Evolutionary conservation across 2,888 invertebrate genomes (phyloP).

Genomic region (Crepidodera aurea): DNA sequence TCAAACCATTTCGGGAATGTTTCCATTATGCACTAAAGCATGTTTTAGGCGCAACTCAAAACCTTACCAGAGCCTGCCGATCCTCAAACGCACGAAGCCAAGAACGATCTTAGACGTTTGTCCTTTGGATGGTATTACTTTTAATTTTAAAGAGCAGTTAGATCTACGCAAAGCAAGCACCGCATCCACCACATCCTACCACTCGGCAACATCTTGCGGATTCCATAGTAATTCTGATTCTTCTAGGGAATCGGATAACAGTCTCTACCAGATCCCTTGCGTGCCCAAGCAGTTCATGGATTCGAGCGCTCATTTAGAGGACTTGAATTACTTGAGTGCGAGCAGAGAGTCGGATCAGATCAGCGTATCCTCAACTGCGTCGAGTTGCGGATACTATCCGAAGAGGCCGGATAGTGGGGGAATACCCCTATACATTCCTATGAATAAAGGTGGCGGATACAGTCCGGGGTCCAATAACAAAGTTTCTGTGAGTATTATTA

Average conservation of each 20-base stretch:
- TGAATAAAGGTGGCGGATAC: conserved; percentile 65
- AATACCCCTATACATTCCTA: conserved; percentile 66
- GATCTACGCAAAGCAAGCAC: conserved; percentile 48
- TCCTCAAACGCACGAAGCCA: conserved; percentile 50
- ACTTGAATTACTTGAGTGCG: conserved; percentile 62
- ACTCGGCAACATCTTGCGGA: conserved; percentile 56
- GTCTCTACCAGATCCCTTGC: conserved; percentile 66
- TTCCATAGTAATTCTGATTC: conserved; percentile 45
- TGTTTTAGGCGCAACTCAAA: conserved; percentile 54
- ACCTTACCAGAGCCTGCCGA: conserved; percentile 58
- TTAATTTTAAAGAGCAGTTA: conserved; percentile 58
- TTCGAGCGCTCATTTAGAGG: conserved; percentile 67
- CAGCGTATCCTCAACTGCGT: conserved; percentile 69
- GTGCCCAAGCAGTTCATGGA: conserved; percentile 67
- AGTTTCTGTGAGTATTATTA: conserved; percentile 68
- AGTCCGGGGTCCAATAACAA: conserved; percentile 69
- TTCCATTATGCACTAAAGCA: conserved; percentile 3
- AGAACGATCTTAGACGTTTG: conserved; percentile 48
- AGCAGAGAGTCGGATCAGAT: conserved; percentile 69
- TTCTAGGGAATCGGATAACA: conserved; percentile 68
- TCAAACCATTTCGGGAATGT: conserved; percentile 10
- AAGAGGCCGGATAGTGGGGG: conserved; percentile 63
- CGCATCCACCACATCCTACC: conserved; percentile 53
- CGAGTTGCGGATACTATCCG: conserved; percentile 66
- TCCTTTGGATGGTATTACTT: conserved; percentile 59